These are phyloP conservation scores for Danionella cerebrum DNA, from an alignment of 2,113 vertebrate species.

Conservation along the genomic window DNA sequence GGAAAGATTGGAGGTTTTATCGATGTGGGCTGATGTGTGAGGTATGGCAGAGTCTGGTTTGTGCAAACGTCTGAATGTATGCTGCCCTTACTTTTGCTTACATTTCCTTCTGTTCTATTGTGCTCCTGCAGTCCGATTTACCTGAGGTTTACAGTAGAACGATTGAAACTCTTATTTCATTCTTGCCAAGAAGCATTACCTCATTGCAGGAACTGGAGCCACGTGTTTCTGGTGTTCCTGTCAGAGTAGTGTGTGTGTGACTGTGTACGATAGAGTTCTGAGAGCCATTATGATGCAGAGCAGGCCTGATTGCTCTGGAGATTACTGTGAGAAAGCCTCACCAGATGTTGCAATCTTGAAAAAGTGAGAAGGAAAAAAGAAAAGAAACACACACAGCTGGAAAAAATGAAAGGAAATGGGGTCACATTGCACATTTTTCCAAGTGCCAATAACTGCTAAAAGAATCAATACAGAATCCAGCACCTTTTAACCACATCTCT, in stretches of 20 bases:
- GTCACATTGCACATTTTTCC: constrained; percentile 38
- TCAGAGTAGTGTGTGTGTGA: constrained; percentile 22
- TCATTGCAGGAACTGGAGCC: constrained; percentile 29
- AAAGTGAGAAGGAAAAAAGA: not conserved
- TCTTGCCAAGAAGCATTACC: constrained; percentile 27
- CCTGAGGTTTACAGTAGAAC: not conserved
- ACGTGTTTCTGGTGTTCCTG: constrained; percentile 23
- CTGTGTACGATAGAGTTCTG: not conserved
- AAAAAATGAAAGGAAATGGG: constrained; percentile 27
- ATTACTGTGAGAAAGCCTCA: constrained; percentile 46
- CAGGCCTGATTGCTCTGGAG: constrained; percentile 29
- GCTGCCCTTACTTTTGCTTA: not conserved
- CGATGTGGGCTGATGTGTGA: not conserved
- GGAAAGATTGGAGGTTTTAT: not conserved
- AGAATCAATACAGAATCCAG: constrained; percentile 39
- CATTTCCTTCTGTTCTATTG: not conserved
- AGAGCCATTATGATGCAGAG: constrained; percentile 29
- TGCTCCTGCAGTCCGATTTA: not conserved
- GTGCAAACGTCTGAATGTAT: not conserved
- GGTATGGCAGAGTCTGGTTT: constrained; percentile 9
- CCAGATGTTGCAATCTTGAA: constrained; percentile 49
- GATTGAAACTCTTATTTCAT: not conserved
- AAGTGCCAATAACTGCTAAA: constrained; percentile 24
- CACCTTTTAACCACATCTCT: too few species aligned
- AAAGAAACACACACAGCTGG: constrained; percentile 11